Evolutionary conservation across 1,140 invertebrate genomes (phyloP).

Genomic region (Luehdorfia chinensis): DNA sequence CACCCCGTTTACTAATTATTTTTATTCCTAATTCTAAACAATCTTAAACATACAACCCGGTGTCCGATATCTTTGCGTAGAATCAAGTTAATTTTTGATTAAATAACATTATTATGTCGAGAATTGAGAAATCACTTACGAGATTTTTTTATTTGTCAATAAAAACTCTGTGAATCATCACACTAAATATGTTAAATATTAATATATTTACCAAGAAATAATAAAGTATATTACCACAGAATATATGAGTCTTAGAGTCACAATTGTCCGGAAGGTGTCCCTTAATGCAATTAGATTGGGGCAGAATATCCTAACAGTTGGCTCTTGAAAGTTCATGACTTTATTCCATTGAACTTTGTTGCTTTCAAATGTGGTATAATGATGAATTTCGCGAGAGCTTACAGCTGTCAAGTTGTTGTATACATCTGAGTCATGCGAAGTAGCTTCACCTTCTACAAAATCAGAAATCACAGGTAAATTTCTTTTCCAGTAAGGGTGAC

Average conservation of each 20-base stretch:
- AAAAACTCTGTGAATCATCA: too few species aligned
- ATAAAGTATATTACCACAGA: slow-evolving; percentile 65
- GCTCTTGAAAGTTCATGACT: slow-evolving; percentile 73
- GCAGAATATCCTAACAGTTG: slow-evolving; percentile 66
- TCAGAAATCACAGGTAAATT: neutral
- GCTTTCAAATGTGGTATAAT: slow-evolving; percentile 69
- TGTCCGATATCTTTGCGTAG: too few species aligned
- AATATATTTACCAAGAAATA: too few species aligned
- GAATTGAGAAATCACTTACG: too few species aligned
- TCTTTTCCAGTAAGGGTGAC: too few species aligned
- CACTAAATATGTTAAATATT: too few species aligned
- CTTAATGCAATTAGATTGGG: slow-evolving; percentile 69
- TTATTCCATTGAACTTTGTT: slow-evolving; percentile 69
- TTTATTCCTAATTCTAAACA: too few species aligned
- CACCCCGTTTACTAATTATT: too few species aligned
- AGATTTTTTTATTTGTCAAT: too few species aligned
- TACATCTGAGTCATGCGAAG: slow-evolving; percentile 44
- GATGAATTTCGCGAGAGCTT: slow-evolving; percentile 47
- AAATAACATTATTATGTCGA: too few species aligned
- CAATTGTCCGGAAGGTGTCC: slow-evolving; percentile 70
- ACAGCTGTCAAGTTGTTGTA: slow-evolving; percentile 39
- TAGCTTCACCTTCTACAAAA: slow-evolving; percentile 31
- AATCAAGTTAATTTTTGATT: too few species aligned
- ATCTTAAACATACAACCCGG: too few species aligned
- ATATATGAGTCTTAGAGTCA: slow-evolving; percentile 71